A percentile compares a stretch with the other conserved stretches of the same genome.
Evolutionary conservation across 2,113 vertebrate genomes (phyloP).

Genomic region (Crypturellus undulatus): DNA sequence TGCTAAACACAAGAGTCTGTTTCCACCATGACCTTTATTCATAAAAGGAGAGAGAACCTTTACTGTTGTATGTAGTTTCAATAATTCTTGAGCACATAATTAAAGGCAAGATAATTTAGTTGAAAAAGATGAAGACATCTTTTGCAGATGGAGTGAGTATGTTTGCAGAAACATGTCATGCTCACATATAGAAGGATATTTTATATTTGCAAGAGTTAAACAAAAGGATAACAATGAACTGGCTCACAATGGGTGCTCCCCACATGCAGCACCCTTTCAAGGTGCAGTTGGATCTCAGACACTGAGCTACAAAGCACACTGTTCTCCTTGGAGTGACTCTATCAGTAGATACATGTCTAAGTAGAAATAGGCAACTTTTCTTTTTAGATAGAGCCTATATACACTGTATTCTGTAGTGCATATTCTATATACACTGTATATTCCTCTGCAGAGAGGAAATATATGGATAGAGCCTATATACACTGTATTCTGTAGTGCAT

Average conservation of each 20-base stretch:
- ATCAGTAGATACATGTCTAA: not conserved
- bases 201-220: not conserved
- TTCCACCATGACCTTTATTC: not conserved
- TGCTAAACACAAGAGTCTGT: not conserved
- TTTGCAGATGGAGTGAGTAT: not conserved
- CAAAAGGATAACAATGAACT: not conserved
- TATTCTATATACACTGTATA: no score
- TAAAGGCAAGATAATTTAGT: not conserved
- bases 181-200: not conserved
- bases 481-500: no score
- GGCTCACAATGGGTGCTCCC: not conserved
- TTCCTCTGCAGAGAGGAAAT: no score
- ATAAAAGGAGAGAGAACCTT: not conserved
- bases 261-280: not conserved
- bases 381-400: not conserved
- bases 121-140: not conserved
- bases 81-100: not conserved
- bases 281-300: not conserved
- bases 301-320: not conserved
- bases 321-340: not conserved
- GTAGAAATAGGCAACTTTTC: not conserved
- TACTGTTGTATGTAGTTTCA: not conserved
- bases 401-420: not conserved
- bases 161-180: not conserved
- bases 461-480: no score